Evolutionary conservation across 2,113 vertebrate genomes (phyloP).

Genomic region (Chascanopsetta lugubris): DNA sequence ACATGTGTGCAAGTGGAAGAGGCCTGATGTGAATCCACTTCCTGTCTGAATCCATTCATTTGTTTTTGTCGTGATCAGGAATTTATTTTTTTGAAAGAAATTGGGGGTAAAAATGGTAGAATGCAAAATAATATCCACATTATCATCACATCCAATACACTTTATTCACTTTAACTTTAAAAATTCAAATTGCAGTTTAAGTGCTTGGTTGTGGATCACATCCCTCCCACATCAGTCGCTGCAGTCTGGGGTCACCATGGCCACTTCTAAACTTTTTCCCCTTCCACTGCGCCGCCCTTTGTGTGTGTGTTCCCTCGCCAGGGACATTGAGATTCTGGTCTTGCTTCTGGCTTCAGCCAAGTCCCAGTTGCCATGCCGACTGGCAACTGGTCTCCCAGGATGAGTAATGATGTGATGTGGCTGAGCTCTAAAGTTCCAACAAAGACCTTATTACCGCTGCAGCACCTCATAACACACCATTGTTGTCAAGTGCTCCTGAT

Average conservation of each 20-base stretch:
- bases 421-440: constrained; percentile 82
- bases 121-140: no score
- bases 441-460: constrained; percentile 85
- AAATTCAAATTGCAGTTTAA: constrained; percentile 9
- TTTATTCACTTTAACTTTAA: no score
- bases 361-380: constrained; percentile 83
- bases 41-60: constrained; percentile 34
- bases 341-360: constrained; percentile 79
- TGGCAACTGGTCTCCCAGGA: constrained; percentile 83
- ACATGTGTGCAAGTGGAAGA: constrained; percentile 26
- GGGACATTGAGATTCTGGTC: constrained; percentile 85
- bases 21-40: constrained; percentile 41
- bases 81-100: constrained; percentile 19
- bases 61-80: constrained; percentile 9
- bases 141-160: no score
- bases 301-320: constrained; percentile 64
- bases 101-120: no score
- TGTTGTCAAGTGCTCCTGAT: constrained; percentile 85
- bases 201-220: constrained; percentile 26
- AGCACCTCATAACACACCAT: constrained; percentile 82
- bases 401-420: constrained; percentile 86
- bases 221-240: constrained; percentile 24
- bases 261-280: constrained; percentile 78
- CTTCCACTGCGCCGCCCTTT: constrained; percentile 67
- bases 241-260: constrained; percentile 55